Evolutionary conservation across 2,888 invertebrate species (phyloP).

Genomic region (Andricus curvator): DNA sequence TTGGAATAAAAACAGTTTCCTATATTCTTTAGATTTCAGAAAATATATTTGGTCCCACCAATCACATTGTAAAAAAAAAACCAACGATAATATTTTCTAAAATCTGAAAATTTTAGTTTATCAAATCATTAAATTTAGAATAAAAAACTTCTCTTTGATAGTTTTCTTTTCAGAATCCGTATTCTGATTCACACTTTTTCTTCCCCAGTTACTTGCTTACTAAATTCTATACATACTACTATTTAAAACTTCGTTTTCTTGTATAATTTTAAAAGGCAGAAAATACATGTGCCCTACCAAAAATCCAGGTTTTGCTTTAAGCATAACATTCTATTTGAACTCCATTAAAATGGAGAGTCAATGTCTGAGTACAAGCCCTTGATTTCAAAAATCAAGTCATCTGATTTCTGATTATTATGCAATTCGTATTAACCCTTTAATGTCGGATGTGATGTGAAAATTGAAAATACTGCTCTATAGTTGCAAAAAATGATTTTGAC

Average conservation of each 20-base stretch:
- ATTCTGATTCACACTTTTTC: constrained; percentile 6
- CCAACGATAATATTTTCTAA: constrained; percentile 13
- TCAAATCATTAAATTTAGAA: neutral
- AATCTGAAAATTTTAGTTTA: neutral
- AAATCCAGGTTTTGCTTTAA: neutral
- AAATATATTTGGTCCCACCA: constrained; percentile 30
- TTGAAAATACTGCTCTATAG: neutral
- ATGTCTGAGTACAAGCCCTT: neutral
- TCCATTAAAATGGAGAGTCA: neutral
- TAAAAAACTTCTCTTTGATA: neutral
- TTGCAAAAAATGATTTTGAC: neutral
- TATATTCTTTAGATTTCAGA: constrained; percentile 1
- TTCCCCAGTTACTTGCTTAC: constrained; percentile 2
- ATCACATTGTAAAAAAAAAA: constrained; percentile 16
- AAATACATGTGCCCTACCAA: neutral
- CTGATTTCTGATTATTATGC: neutral
- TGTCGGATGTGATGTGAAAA: neutral
- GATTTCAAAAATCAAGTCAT: neutral
- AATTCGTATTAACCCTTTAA: constrained; percentile 3
- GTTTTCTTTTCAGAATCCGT: too few relatives aligned
- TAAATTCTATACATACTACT: neutral
- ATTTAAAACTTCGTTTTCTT: neutral
- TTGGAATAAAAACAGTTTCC: neutral
- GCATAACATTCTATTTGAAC: neutral
- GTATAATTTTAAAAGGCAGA: neutral